phyloP scores from a whole-genome alignment of 2,888 invertebrate species.

The Zele albiditarsus region DNA sequence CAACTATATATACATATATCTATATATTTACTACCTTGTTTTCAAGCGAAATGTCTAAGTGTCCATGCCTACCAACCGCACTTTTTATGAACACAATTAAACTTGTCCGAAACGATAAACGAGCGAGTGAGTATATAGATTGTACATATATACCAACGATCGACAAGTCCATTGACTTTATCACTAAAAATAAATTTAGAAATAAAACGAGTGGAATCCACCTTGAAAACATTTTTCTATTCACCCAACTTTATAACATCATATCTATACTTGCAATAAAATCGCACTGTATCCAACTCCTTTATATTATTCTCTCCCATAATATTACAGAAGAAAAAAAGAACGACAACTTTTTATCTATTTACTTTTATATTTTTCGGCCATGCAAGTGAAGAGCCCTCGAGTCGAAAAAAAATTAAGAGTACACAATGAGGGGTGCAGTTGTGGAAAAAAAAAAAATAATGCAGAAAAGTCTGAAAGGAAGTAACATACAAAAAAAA shows the following conservation, averaged over 20 bases:
- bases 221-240: not conserved
- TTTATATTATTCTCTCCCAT: not conserved
- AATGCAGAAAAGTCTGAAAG: conserved; percentile 1
- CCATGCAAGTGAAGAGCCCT: not conserved
- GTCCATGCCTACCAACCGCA: not conserved
- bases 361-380: not conserved
- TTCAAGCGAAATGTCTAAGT: not conserved
- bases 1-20: not conserved
- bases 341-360: not conserved
- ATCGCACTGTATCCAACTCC: not conserved
- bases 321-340: not conserved
- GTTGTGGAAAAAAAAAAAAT: not conserved
- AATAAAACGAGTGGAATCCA: not conserved
- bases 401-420: conserved; percentile 21
- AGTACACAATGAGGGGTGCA: conserved; percentile 11
- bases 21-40: not conserved
- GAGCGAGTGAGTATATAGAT: not conserved
- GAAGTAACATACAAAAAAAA: conserved; percentile 2
- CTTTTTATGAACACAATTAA: conserved; percentile 4
- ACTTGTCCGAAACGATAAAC: not conserved
- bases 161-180: not conserved
- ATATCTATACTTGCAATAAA: not conserved
- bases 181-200: not conserved
- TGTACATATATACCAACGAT: not conserved
- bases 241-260: not conserved